Evolutionary conservation across 2,113 vertebrate species (phyloP).

Genomic region (Pachycephala philippinensis): DNA sequence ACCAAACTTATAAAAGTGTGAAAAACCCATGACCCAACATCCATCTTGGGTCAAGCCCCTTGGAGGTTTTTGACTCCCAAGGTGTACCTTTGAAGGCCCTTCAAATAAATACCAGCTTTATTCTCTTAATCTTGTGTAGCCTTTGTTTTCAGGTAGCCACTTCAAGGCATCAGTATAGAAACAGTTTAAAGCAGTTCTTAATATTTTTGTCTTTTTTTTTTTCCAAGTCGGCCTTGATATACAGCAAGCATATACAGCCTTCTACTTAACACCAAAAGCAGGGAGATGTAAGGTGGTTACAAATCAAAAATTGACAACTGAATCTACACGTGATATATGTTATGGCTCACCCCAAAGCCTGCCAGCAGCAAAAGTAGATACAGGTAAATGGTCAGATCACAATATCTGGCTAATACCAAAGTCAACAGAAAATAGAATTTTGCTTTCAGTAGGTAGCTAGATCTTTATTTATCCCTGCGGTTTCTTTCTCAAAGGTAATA

Average conservation of each 20-base stretch:
- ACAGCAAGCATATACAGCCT: slow-evolving; percentile 79
- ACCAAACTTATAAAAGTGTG: neutral
- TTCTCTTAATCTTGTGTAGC: neutral
- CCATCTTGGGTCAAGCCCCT: neutral
- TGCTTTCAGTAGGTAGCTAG: neutral
- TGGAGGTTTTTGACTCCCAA: neutral
- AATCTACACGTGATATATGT: neutral
- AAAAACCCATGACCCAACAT: neutral
- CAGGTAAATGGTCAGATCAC: slow-evolving; percentile 56
- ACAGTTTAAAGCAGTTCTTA: neutral
- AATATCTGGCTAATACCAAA: neutral
- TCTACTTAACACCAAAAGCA: slow-evolving; percentile 74
- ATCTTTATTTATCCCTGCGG: neutral
- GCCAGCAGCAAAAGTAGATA: neutral
- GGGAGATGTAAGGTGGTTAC: slow-evolving; percentile 51
- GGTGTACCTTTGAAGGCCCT: neutral
- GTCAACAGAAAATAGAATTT: neutral
- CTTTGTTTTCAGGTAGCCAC: neutral
- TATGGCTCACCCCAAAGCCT: neutral
- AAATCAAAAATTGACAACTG: slow-evolving; percentile 42
- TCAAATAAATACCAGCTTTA: neutral
- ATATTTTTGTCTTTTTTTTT: neutral
- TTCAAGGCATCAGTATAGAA: neutral
- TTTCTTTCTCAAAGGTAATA: neutral
- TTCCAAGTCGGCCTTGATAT: slow-evolving; percentile 88